A percentile compares a stretch with the other conserved stretches of the same genome.
Evolutionary conservation across 2,113 vertebrate genomes (phyloP).

Genomic region (Hoplias malabaricus): DNA sequence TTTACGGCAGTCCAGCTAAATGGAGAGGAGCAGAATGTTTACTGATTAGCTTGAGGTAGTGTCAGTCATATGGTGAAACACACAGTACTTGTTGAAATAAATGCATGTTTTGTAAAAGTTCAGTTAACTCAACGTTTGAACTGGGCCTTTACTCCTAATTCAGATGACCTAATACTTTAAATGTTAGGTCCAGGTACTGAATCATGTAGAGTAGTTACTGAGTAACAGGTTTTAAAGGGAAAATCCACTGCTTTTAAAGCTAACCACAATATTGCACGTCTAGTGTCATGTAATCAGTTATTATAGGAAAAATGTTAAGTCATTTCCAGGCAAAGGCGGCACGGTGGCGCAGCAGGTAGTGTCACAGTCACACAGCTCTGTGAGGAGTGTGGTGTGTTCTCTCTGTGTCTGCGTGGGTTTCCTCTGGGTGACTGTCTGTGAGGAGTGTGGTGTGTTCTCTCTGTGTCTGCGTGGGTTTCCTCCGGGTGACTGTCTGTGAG

Average conservation of each 20-base stretch:
- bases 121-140: too few relatives aligned
- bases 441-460: too few relatives aligned
- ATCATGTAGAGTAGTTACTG: neutral
- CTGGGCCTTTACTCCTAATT: too few relatives aligned
- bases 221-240: neutral
- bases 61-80: neutral
- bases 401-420: too few relatives aligned
- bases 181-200: neutral
- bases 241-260: neutral
- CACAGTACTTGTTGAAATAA: neutral
- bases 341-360: too few relatives aligned
- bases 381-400: too few relatives aligned
- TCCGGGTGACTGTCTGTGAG: too few relatives aligned
- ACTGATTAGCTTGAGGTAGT: constrained; percentile 4
- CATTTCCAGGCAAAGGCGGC: too few relatives aligned
- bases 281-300: neutral
- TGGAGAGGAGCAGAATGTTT: constrained; percentile 31
- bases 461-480: too few relatives aligned
- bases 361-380: too few relatives aligned
- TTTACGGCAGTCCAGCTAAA: constrained; percentile 42
- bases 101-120: neutral
- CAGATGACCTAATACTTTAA: too few relatives aligned
- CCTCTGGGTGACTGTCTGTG: too few relatives aligned
- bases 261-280: neutral
- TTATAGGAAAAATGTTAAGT: neutral